phyloP scores from a whole-genome alignment of 2,797 vertebrate genomes.

The Otus scops region DNA sequence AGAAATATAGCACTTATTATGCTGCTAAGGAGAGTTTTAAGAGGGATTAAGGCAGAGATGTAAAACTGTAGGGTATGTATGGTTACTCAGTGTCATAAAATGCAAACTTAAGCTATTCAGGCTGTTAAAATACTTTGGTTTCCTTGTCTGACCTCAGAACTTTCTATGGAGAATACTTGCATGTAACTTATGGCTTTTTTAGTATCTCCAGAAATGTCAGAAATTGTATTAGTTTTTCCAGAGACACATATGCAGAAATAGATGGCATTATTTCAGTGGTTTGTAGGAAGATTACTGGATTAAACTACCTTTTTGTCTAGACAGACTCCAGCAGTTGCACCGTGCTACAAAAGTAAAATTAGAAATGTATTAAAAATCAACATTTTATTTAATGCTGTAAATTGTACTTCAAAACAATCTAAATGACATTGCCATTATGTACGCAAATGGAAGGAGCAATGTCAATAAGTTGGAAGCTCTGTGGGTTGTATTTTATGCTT shows the following conservation, averaged over 20 bases:
- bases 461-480: conserved; percentile 14
- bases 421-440: not conserved
- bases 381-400: conserved; percentile 13
- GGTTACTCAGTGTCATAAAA: not conserved
- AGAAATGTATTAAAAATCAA: not conserved
- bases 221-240: conserved; percentile 44
- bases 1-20: not conserved
- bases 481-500: conserved; percentile 33
- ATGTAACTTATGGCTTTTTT: not conserved
- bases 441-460: not conserved
- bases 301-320: conserved; percentile 26
- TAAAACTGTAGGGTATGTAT: not conserved
- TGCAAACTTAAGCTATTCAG: conserved; percentile 13
- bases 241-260: not conserved
- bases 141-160: conserved; percentile 51
- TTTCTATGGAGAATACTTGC: not conserved
- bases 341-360: not conserved
- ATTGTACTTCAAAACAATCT: not conserved
- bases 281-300: conserved; percentile 17
- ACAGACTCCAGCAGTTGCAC: not conserved
- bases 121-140: conserved; percentile 30
- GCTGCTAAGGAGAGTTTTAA: not conserved
- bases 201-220: conserved; percentile 34
- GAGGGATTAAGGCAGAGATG: not conserved
- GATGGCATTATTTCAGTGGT: conserved; percentile 14